phyloP scores from a whole-genome alignment of 2,113 vertebrate species.

The Hypanus sabinus region DNA sequence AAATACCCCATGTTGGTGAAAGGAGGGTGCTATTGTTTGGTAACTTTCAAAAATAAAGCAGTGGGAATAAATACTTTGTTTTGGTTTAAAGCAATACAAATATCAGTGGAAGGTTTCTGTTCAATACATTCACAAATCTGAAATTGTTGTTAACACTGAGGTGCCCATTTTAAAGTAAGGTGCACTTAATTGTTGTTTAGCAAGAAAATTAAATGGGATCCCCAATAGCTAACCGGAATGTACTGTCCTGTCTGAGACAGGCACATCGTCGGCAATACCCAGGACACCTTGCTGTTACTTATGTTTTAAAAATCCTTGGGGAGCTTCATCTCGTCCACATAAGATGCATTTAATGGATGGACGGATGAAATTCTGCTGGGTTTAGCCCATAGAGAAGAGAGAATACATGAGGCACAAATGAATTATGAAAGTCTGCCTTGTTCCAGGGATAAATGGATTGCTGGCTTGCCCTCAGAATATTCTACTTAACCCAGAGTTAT shows the following conservation, averaged over 20 bases:
- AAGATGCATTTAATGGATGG: not conserved
- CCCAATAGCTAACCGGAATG: not conserved
- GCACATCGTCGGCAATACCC: not conserved
- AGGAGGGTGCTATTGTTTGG: not conserved
- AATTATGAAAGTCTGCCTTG: slow-evolving; percentile 25
- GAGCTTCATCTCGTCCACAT: not conserved
- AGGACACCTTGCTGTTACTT: not conserved
- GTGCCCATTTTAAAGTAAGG: not conserved
- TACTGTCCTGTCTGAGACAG: not conserved
- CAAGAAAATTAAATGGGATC: not conserved
- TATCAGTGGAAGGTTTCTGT: not conserved
- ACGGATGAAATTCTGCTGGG: not conserved
- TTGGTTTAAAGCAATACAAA: not conserved
- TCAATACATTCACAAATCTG: not conserved
- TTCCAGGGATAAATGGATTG: slow-evolving; percentile 22
- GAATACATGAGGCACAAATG: not conserved
- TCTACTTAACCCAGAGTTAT: slow-evolving; percentile 21
- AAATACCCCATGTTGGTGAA: not conserved
- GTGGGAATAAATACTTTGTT: not conserved
- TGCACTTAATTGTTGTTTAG: not conserved
- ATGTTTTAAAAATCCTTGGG: slow-evolving; percentile 12
- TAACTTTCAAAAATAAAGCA: slow-evolving; percentile 16
- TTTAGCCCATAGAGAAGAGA: slow-evolving; percentile 3
- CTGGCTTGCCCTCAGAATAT: slow-evolving; percentile 7
- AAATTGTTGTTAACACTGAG: not conserved